These are phyloP conservation scores for Epinephelus awoara DNA, from an alignment of 2,797 vertebrate genomes.

Conservation along the genomic window DNA sequence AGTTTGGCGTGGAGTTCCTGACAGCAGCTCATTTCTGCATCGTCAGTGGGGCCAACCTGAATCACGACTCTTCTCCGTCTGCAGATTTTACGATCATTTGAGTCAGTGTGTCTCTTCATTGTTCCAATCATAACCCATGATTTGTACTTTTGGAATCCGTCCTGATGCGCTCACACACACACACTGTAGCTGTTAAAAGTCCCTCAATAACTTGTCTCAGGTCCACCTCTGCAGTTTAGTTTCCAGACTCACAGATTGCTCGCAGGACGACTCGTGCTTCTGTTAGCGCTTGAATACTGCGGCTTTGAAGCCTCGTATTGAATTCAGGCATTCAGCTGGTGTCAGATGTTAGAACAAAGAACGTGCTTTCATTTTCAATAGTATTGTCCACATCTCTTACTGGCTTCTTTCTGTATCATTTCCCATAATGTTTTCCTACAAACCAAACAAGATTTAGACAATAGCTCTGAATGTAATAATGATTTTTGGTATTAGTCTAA, in stretches of 20 bases:
- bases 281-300: constrained; percentile 9
- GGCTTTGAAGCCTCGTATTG: neutral
- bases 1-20: constrained; percentile 26
- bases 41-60: constrained; percentile 37
- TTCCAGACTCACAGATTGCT: constrained; percentile 36
- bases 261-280: constrained; percentile 15
- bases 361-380: constrained; percentile 15
- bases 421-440: neutral
- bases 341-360: constrained; percentile 28
- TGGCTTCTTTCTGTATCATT: neutral
- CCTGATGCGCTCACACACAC: neutral
- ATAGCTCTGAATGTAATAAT: neutral
- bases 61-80: constrained; percentile 33
- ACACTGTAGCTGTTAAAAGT: constrained; percentile 26
- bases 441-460: constrained; percentile 1
- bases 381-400: constrained; percentile 1
- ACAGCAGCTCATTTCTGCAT: constrained; percentile 26
- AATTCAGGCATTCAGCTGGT: constrained; percentile 10
- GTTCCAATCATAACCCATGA: constrained; percentile 29
- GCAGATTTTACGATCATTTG: constrained; percentile 39
- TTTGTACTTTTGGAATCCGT: constrained; percentile 29
- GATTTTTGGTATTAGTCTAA: constrained; percentile 3
- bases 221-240: constrained; percentile 20
- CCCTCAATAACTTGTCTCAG: constrained; percentile 23
- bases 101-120: constrained; percentile 38